Evolutionary conservation across 2,797 vertebrate species (phyloP).

Genomic region (Podarcis lilfordi): DNA sequence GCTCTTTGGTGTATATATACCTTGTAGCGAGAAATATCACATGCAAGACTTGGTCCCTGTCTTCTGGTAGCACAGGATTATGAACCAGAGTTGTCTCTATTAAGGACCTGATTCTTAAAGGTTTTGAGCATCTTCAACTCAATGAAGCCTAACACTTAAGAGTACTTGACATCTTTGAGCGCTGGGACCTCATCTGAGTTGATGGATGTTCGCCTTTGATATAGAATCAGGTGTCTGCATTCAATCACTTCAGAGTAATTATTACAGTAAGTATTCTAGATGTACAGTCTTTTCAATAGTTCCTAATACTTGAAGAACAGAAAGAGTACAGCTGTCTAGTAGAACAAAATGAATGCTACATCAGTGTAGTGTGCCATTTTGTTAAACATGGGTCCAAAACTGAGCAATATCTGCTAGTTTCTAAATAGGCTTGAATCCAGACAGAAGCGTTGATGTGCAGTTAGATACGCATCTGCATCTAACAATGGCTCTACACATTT

Average conservation of each 20-base stretch:
- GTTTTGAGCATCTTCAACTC: constrained; percentile 17
- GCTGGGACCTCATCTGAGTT: constrained; percentile 19
- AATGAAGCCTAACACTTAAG: constrained; percentile 30
- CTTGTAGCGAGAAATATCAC: background rate
- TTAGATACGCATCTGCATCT: background rate
- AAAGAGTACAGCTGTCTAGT: background rate
- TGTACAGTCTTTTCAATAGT: background rate
- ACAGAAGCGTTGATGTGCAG: background rate
- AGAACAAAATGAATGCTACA: background rate
- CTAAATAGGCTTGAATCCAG: background rate
- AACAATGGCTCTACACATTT: background rate
- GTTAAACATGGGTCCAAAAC: background rate
- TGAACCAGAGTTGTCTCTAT: constrained; percentile 32
- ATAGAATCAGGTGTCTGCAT: constrained; percentile 28
- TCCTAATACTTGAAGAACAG: constrained; percentile 2
- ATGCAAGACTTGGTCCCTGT: background rate
- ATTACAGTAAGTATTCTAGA: constrained; percentile 12
- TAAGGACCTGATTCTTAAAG: constrained; percentile 42
- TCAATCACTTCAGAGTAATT: constrained; percentile 39
- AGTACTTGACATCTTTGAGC: background rate
- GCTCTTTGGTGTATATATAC: background rate
- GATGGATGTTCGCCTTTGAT: constrained; percentile 23
- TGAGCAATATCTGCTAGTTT: background rate
- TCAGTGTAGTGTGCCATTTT: constrained; percentile 11
- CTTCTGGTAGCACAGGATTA: constrained; percentile 15